Evolutionary conservation across 2,888 invertebrate genomes (phyloP), one percentile per base, ranked within the genome.

Genomic region (Catotricha subobsoleta): DNA sequence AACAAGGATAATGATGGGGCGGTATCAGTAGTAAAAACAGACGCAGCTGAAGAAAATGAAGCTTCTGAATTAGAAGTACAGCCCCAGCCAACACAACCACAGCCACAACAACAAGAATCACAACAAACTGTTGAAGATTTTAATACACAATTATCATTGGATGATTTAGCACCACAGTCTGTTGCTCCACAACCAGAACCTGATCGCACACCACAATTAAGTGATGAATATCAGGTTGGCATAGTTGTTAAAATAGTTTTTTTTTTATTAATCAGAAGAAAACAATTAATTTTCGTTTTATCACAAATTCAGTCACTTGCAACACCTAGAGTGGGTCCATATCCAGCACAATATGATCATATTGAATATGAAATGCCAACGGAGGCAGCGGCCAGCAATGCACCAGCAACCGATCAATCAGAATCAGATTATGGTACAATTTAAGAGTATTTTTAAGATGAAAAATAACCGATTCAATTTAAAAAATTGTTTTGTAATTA

Each of bases 121-220:
- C 33, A 18, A n/a, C 18, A 33, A 5, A 20, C 33, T 12, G 4
- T 33, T 18, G 33, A 33, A 6, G 33, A 33, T 33, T 43, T 43
- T 31, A 41, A 39, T n/a, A 44, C 44, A 40, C 67, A 67, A 52
- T 58, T 68, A 44, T 67, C 68, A 4, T 55, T 68, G 12, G 68
- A 68, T 45, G 68, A 68, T 52, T 54, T 68, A 23, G 68, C 67
- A 21, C 67, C 68, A 2, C 33, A 18, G 20, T 68, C 68, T 0
- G 66, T 68, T 10, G 48, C 68, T 51, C 67, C 67, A 51, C 35
- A n/a, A 15, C 43, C 60, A 2, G 44, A 42, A 34, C 25, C 29
- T 13, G 42, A 42, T 42, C 40, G 40, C 10, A 43, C 42, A 23
- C 42, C 42, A 10, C 42, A 43, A 28, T 34, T 42, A 20, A 37